Evolutionary conservation across 2,113 vertebrate genomes (phyloP).

Genomic region (Caloenas nicobarica): DNA sequence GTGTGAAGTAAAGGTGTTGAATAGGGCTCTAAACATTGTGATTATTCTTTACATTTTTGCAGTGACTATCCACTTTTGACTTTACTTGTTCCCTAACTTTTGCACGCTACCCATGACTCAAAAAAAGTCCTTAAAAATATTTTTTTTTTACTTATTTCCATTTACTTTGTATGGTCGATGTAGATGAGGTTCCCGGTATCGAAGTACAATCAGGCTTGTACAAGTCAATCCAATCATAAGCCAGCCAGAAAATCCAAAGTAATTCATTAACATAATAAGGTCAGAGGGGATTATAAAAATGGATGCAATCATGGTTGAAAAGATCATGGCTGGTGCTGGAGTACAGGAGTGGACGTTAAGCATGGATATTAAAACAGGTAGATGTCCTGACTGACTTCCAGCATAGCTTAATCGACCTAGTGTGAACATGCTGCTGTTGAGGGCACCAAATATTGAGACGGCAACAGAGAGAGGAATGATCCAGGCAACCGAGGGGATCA

Average conservation of each 20-base stretch:
- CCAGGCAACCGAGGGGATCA: constrained; percentile 73
- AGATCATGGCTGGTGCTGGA: constrained; percentile 73
- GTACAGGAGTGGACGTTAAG: constrained; percentile 65
- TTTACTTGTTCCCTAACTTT: neutral
- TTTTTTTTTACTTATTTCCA: neutral
- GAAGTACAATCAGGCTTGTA: constrained; percentile 70
- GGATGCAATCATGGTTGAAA: constrained; percentile 67
- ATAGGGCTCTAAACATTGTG: neutral
- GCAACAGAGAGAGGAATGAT: constrained; percentile 72
- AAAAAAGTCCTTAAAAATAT: neutral
- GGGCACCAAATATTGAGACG: constrained; percentile 74
- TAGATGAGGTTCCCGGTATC: constrained; percentile 70
- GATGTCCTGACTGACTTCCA: constrained; percentile 73
- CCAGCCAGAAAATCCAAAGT: constrained; percentile 70
- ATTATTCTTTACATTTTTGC: neutral
- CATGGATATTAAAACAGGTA: constrained; percentile 74
- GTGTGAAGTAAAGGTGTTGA: neutral
- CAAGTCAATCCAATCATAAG: constrained; percentile 71
- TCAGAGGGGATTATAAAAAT: constrained; percentile 75
- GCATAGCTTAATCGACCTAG: constrained; percentile 67
- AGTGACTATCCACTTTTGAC: neutral
- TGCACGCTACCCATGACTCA: neutral
- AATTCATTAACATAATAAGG: constrained; percentile 71
- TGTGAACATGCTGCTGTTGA: constrained; percentile 71
- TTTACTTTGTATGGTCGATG: constrained; percentile 74